These are phyloP conservation scores for Podiceps cristatus DNA, from an alignment of 2,113 vertebrate species.

Conservation along the genomic window DNA sequence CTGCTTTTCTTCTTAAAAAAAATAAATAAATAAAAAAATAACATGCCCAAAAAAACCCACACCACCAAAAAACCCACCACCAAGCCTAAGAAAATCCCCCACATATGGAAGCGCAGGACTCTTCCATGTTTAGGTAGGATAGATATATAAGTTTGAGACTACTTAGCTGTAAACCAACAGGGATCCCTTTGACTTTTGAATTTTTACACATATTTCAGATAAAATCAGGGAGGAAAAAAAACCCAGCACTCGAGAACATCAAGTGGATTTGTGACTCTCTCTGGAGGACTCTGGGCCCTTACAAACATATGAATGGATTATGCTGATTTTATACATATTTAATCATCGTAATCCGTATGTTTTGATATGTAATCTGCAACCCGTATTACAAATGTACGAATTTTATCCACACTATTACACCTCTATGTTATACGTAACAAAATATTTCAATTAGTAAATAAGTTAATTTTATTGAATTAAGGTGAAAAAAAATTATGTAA, in stretches of 20 bases:
- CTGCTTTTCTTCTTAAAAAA: background rate
- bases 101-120: background rate
- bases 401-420: background rate
- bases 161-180: conserved; percentile 19
- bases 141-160: background rate
- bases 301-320: conserved; percentile 51
- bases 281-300: conserved; percentile 27
- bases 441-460: background rate
- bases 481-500: background rate
- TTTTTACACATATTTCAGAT: conserved; percentile 63
- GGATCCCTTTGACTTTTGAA: conserved; percentile 51
- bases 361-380: conserved; percentile 40
- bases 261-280: conserved; percentile 58
- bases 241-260: conserved; percentile 52
- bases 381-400: background rate
- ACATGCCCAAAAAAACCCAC: too few species aligned
- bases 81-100: too few species aligned
- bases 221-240: conserved; percentile 44
- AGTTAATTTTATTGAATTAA: background rate
- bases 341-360: conserved; percentile 1
- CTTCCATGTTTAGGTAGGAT: background rate
- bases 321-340: conserved; percentile 70
- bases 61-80: background rate
- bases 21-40: background rate
- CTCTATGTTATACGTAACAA: background rate